Evolutionary conservation across 37 sponge, comb jelly and placozoan genomes (phyloP), one percentile per base, ranked within the genome.

Genomic region (Haliclona indistincta): DNA sequence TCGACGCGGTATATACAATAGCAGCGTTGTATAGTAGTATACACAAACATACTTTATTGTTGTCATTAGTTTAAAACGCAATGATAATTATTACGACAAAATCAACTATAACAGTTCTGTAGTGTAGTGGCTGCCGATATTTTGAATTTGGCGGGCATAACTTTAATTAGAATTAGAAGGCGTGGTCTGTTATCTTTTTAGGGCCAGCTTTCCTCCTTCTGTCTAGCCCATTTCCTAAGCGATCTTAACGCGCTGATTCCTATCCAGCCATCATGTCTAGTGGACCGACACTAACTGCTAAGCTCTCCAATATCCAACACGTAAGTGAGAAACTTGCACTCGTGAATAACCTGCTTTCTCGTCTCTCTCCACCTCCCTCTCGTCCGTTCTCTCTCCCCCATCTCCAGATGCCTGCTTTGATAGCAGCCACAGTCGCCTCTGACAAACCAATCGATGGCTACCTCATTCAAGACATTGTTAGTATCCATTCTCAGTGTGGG

Each of bases 361-460:
- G 60, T 6, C 13, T n/a, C n/a, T n/a, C n/a, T 7, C 22, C 60
- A 25, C 26, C 11, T 20, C n/a, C 22, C 7, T 20, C 28, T 25
- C 60, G 13, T 36, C 36, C 28, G 47, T 38, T 41, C 5, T 45
- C 20, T 10, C 49, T 64, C 54, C 42, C 10, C 74, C n/a, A 73
- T 43, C 63, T 38, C 0, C 41, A 91, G 91, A 91, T 91, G 86
- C 91, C 91, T 4, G 74, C 77, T 25, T 62, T 91, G 38, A 71
- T 91, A 41, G 83, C 91, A 10, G 91, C 91, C 30, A 91, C 91
- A 5, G 35, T 74, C 15, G 91, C 91, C 41, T 68, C 80, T 26
- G 84, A 86, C n/a, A 84, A 86, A n/a, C 79, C 91, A 3, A 52
- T 73, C 17, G 86, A 91, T 42, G 82, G 78, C 2, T 91, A 70